Evolutionary conservation across 2,113 vertebrate species (phyloP).

Genomic region (Tragelaphus imberbis): DNA sequence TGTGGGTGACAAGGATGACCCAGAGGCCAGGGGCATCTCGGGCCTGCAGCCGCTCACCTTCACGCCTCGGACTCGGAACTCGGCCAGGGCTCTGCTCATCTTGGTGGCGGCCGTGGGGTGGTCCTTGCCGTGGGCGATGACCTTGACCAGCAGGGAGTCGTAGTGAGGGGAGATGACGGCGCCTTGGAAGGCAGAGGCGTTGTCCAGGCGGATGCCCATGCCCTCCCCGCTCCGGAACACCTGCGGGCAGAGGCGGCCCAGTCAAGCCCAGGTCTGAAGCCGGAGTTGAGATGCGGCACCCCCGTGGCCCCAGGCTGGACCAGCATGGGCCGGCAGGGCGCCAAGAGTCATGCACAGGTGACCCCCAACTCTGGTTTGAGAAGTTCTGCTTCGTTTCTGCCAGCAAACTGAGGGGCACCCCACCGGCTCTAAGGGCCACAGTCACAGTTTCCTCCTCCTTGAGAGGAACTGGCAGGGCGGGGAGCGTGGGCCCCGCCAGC

Average conservation of each 20-base stretch:
- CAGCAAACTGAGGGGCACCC: not conserved
- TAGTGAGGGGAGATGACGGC: constrained; percentile 94
- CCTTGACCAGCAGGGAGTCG: constrained; percentile 94
- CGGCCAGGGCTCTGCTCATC: constrained; percentile 93
- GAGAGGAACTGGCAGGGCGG: not conserved
- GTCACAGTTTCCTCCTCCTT: not conserved
- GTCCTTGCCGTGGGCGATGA: constrained; percentile 93
- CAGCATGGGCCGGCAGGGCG: not conserved
- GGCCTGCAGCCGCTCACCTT: constrained; percentile 83
- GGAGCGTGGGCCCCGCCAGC: not conserved
- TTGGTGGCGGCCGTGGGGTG: constrained; percentile 88
- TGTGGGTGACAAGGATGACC: not conserved
- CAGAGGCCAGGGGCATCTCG: not conserved
- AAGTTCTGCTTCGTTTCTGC: not conserved
- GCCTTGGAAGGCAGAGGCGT: constrained; percentile 93
- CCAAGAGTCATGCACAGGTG: not conserved
- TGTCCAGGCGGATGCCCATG: constrained; percentile 95
- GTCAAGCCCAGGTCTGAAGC: not conserved
- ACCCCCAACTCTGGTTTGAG: not conserved
- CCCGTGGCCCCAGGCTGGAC: not conserved
- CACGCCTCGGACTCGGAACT: constrained; percentile 93
- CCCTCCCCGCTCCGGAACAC: constrained; percentile 94
- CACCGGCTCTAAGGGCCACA: not conserved
- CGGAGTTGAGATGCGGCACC: accelerated
- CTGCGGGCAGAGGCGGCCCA: constrained; percentile 64